A percentile compares a stretch with the other conserved stretches of the same genome.
Evolutionary conservation across 1,140 invertebrate species (phyloP).

Genomic region (Apis cerana): DNA sequence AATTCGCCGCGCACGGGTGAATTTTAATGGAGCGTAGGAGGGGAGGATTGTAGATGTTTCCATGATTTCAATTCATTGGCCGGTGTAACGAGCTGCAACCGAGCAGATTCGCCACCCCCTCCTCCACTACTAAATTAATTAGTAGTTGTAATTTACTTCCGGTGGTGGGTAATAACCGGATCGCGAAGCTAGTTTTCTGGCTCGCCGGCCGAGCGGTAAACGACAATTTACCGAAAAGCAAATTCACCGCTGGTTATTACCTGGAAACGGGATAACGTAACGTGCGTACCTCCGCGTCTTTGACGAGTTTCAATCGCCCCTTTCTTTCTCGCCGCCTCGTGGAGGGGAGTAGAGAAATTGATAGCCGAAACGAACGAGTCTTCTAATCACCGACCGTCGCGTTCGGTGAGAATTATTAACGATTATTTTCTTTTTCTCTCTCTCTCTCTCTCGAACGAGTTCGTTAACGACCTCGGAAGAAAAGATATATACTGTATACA

Average conservation of each 20-base stretch:
- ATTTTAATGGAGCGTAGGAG: background rate
- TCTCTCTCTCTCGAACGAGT: background rate
- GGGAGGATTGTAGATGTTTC: background rate
- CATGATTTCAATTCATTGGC: constrained; percentile 36
- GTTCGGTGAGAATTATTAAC: too few relatives aligned
- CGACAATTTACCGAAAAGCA: constrained; percentile 46
- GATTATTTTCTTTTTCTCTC: background rate
- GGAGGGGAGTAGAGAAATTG: constrained; percentile 6
- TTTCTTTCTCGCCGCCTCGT: background rate
- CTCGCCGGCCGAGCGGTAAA: constrained; percentile 16
- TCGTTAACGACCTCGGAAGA: constrained; percentile 18
- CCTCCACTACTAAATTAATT: constrained; percentile 57
- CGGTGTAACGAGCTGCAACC: constrained; percentile 6
- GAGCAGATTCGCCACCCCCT: constrained; percentile 1
- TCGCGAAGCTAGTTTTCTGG: background rate
- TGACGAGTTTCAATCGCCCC: constrained; percentile 9
- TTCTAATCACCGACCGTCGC: too few relatives aligned
- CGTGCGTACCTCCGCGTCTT: background rate
- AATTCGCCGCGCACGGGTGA: background rate
- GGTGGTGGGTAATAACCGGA: constrained; percentile 27
- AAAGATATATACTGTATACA: too few relatives aligned
- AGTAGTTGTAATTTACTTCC: constrained; percentile 50
- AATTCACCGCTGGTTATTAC: constrained; percentile 21
- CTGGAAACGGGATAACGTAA: background rate
- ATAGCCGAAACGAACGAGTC: background rate